phyloP scores from a whole-genome alignment of 2,113 vertebrate genomes.

The Tauraco erythrolophus region DNA sequence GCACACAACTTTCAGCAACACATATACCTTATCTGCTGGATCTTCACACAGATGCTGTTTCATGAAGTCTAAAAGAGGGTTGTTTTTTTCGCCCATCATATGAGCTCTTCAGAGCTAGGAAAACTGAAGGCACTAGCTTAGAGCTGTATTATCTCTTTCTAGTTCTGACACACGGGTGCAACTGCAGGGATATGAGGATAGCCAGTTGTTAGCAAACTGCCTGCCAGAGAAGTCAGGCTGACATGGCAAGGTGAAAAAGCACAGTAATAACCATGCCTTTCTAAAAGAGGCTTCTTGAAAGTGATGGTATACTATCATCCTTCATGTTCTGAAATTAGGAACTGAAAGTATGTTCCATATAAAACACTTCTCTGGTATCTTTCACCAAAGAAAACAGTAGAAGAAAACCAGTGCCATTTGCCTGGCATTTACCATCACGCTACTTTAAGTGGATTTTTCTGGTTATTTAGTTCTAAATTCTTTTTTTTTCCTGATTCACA shows the following conservation, averaged over 20 bases:
- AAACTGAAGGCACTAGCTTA: neutral
- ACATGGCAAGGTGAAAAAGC: neutral
- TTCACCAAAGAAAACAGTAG: neutral
- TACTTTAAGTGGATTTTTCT: neutral
- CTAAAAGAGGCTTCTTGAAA: neutral
- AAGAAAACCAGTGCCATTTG: neutral
- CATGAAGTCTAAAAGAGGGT: neutral
- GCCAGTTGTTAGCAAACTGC: neutral
- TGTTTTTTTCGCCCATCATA: too few species aligned
- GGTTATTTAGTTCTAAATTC: neutral
- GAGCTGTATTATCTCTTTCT: neutral
- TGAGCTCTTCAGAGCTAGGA: neutral
- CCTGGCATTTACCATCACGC: neutral
- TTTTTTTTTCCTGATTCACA: neutral
- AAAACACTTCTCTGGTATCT: neutral
- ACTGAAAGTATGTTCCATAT: neutral
- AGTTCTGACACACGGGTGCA: neutral
- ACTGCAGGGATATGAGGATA: fast-evolving
- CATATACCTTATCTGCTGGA: neutral
- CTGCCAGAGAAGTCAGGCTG: neutral
- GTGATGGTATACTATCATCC: neutral
- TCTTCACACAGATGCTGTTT: neutral
- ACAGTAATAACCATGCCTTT: neutral
- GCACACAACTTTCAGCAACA: neutral
- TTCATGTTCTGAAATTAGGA: neutral